Evolutionary conservation across 2,888 invertebrate genomes (phyloP), one percentile per base, ranked within the genome.

Genomic region (Nymphalis polychloros): DNA sequence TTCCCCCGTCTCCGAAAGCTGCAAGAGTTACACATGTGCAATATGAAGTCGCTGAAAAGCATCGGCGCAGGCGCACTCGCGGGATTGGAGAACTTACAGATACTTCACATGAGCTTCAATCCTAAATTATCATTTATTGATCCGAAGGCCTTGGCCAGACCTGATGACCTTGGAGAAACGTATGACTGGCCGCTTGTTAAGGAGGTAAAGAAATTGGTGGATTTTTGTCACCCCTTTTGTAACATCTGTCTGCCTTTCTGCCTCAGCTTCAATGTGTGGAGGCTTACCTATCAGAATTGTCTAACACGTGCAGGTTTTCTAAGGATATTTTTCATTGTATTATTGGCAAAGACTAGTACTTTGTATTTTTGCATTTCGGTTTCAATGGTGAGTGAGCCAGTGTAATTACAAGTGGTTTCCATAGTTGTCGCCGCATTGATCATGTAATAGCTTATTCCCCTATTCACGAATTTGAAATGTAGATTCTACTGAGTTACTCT

Each of bases 1-100:
- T 96, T 97, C 81, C 96, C 96, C 0, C 79, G 78, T 1, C 90
- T 97, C 66, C 84, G 90, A 0, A 93, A 93, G 8, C 83, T 97
- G 20, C 90, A 93, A 78, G 93, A 94, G 61, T 87, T 97, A 0
- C 95, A 95, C 75, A 92, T 97, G 83, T 94, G 95, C 63, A 93
- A 95, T 72, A 95, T 96, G 94, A 88, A 93, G 0, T 82, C 93
- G 3, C 84, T 97, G 55, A 87, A 81, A 0, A 81, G 81, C 46
- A 94, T 97, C 46, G 94, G 95, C 0, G 89, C 93, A 0, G 88
- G 87, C 0, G 79, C 92, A 0, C 76, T 92, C 1, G 77, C 84
- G 0, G 90, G 90, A 0, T 72, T 92, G 41, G 82, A 93, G 78
- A 91, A 83, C 63, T 75, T 96, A 7, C 90, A 93, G 67, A 91